phyloP scores from a whole-genome alignment of 2,888 invertebrate genomes.

The Neria commutata region DNA sequence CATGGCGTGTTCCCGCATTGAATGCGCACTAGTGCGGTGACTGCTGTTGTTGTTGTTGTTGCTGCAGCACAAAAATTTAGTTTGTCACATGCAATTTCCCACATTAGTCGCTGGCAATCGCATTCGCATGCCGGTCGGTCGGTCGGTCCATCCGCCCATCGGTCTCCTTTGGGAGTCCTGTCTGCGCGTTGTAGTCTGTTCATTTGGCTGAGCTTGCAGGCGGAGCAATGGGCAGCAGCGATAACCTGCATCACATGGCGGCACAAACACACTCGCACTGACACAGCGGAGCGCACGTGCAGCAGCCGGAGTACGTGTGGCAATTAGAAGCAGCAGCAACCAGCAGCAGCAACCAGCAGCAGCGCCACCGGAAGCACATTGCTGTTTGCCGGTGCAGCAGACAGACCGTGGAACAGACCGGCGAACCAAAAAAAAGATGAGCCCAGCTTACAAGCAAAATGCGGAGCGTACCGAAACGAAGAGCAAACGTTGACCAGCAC shows the following conservation, averaged over 20 bases:
- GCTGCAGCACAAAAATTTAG: background rate
- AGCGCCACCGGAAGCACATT: background rate
- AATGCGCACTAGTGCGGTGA: no score
- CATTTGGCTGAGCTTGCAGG: background rate
- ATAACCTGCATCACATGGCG: constrained; percentile 1
- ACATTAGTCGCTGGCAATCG: background rate
- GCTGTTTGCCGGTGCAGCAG: no score
- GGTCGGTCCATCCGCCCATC: no score
- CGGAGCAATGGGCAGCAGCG: background rate
- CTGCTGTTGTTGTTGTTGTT: no score
- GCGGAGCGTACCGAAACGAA: background rate
- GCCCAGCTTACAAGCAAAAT: background rate
- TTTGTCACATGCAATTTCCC: constrained; percentile 1
- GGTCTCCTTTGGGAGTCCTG: no score
- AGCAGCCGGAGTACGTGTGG: background rate
- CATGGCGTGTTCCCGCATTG: background rate
- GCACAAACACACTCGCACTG: no score
- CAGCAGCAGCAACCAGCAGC: background rate
- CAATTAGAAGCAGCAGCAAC: background rate
- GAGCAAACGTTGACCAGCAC: background rate
- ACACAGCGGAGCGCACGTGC: no score
- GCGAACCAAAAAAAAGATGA: background rate
- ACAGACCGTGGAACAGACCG: no score
- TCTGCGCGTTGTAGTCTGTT: background rate
- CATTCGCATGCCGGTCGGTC: background rate